Evolutionary conservation across 2,888 invertebrate genomes (phyloP).

Genomic region (Crocallis elinguaria): DNA sequence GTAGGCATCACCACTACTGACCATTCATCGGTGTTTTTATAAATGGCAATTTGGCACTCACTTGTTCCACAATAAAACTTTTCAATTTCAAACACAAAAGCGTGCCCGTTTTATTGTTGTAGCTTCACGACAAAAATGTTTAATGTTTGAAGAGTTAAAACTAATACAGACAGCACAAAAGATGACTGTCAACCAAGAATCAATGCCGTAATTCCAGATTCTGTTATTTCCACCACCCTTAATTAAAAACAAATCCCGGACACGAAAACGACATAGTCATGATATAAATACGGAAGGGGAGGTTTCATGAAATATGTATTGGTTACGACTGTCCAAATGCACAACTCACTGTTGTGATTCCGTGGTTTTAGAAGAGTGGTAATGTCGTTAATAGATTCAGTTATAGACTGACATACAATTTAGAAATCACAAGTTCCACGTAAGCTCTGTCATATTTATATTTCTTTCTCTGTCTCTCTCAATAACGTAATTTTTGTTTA

Average conservation of each 20-base stretch:
- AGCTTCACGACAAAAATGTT: too few relatives aligned
- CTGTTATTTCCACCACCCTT: slow-evolving; percentile 44
- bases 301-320: slow-evolving; percentile 67
- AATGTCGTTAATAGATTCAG: not conserved
- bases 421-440: not conserved
- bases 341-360: slow-evolving; percentile 41
- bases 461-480: too few relatives aligned
- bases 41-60: too few relatives aligned
- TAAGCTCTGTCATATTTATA: not conserved
- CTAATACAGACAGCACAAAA: too few relatives aligned
- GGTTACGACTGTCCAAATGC: slow-evolving; percentile 41
- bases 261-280: slow-evolving; percentile 51
- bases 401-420: too few relatives aligned
- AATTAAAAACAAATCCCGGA: slow-evolving; percentile 61
- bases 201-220: not conserved
- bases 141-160: too few relatives aligned
- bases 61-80: too few relatives aligned
- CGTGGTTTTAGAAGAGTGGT: slow-evolving; percentile 11
- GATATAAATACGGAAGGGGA: slow-evolving; percentile 23
- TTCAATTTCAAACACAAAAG: too few relatives aligned
- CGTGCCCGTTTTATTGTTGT: too few relatives aligned
- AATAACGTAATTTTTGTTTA: too few relatives aligned
- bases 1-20: too few relatives aligned
- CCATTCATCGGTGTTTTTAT: too few relatives aligned
- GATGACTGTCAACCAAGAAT: not conserved